phyloP scores from a whole-genome alignment of 1,140 invertebrate species.

The Venturia canescens region DNA sequence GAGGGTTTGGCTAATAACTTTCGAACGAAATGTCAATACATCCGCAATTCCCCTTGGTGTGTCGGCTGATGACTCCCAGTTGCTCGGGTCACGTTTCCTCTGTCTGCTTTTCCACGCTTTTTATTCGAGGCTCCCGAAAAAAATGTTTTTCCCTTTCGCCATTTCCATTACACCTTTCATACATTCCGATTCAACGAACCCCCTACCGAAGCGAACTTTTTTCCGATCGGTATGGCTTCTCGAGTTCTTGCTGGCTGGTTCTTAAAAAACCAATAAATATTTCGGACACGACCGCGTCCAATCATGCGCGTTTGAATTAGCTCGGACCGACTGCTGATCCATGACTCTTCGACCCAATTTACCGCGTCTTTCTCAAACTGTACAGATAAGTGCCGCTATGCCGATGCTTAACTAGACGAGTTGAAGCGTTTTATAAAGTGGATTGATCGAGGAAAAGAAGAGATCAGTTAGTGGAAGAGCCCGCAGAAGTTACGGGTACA shows the following conservation, averaged over 20 bases:
- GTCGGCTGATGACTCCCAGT: slow-evolving; percentile 3
- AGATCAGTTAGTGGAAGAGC: slow-evolving; percentile 36
- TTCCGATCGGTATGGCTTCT: neutral
- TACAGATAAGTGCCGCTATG: no score
- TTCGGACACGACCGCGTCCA: neutral
- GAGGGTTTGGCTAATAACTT: slow-evolving; percentile 49
- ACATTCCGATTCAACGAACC: neutral
- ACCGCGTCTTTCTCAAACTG: no score
- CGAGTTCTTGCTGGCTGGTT: neutral
- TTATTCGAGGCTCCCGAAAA: neutral
- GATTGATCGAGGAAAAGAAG: slow-evolving; percentile 42
- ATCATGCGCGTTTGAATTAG: slow-evolving; percentile 45
- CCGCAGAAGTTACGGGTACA: slow-evolving; percentile 19
- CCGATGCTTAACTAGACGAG: neutral
- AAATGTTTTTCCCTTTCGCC: neutral
- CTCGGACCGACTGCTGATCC: slow-evolving; percentile 21
- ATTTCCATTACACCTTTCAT: slow-evolving; percentile 1
- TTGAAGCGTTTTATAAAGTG: slow-evolving; percentile 28
- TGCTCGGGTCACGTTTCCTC: slow-evolving; percentile 15
- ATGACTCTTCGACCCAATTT: slow-evolving; percentile 30
- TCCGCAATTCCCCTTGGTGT: slow-evolving; percentile 21
- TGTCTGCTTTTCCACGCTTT: neutral
- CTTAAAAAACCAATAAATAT: neutral
- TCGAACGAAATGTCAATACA: slow-evolving; percentile 49
- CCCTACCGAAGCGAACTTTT: neutral